Evolutionary conservation across 2,113 vertebrate species (phyloP).

Genomic region (Circaetus gallicus): DNA sequence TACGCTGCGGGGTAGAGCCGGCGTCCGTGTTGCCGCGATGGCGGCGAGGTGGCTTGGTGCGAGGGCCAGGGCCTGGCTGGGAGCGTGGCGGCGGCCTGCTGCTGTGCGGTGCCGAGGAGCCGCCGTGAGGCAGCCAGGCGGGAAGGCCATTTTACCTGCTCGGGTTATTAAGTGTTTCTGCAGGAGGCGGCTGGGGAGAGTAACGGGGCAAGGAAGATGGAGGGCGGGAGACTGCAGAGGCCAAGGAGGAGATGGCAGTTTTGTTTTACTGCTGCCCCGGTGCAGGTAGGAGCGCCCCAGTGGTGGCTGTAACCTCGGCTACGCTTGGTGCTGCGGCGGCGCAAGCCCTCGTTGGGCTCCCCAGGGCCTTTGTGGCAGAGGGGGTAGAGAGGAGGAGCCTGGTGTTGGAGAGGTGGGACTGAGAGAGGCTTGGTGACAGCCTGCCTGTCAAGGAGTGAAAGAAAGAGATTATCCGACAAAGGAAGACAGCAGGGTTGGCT

Average conservation of each 20-base stretch:
- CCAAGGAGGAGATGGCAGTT: not conserved
- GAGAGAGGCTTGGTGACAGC: not conserved
- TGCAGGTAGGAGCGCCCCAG: not conserved
- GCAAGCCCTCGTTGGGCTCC: not conserved
- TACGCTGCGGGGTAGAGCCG: not conserved
- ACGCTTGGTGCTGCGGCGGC: not conserved
- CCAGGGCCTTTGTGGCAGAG: not conserved
- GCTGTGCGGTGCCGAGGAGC: not conserved
- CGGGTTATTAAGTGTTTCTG: not conserved
- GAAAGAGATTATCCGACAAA: not conserved
- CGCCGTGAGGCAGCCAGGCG: slow-evolving; percentile 24
- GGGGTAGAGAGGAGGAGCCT: slow-evolving; percentile 22
- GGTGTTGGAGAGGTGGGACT: not conserved
- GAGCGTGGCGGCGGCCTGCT: not conserved
- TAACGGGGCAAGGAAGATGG: slow-evolving; percentile 16
- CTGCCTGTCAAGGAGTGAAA: not conserved
- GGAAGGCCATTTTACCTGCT: slow-evolving; percentile 44
- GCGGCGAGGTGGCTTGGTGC: not conserved
- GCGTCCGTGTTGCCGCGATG: not conserved
- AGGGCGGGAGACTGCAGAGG: not conserved
- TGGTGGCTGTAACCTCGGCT: not conserved
- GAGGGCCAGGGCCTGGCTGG: not conserved
- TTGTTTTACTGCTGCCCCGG: not conserved
- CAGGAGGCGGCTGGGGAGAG: not conserved
- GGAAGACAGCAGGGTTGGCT: not conserved